phyloP scores from a whole-genome alignment of 2,888 invertebrate genomes.

The Epinotia brunnichana region DNA sequence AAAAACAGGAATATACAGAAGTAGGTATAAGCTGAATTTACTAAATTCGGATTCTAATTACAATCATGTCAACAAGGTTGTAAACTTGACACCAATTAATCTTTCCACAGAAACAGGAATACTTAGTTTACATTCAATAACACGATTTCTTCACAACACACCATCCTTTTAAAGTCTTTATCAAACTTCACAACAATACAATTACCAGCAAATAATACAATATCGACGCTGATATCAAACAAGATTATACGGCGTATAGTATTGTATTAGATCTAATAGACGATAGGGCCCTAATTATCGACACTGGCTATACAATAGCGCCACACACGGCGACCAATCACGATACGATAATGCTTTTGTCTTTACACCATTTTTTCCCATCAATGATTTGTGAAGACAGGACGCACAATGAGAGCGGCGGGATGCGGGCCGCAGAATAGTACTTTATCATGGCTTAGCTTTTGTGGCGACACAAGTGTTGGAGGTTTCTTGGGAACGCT shows the following conservation, averaged over 20 bases:
- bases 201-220: slow-evolving; percentile 36
- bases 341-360: slow-evolving; percentile 71
- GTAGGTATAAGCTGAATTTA: too few species aligned
- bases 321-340: slow-evolving; percentile 80
- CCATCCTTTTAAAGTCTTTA: slow-evolving; percentile 19
- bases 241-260: slow-evolving; percentile 38
- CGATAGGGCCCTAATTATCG: slow-evolving; percentile 52
- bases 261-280: slow-evolving; percentile 43
- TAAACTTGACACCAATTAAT: background rate
- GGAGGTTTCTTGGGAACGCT: slow-evolving; percentile 44
- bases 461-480: slow-evolving; percentile 68
- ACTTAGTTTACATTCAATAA: background rate
- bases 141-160: background rate
- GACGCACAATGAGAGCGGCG: slow-evolving; percentile 74
- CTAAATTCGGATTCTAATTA: too few species aligned
- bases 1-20: too few species aligned
- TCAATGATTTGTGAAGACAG: slow-evolving; percentile 80
- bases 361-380: slow-evolving; percentile 69
- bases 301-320: slow-evolving; percentile 56
- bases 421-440: slow-evolving; percentile 80
- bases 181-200: slow-evolving; percentile 34
- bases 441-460: slow-evolving; percentile 67
- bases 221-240: slow-evolving; percentile 37
- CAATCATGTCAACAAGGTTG: background rate
- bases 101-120: background rate